Evolutionary conservation across 1,140 invertebrate genomes (phyloP), one percentile per base, ranked within the genome.

Genomic region (Lordiphosa clarofinis): DNA sequence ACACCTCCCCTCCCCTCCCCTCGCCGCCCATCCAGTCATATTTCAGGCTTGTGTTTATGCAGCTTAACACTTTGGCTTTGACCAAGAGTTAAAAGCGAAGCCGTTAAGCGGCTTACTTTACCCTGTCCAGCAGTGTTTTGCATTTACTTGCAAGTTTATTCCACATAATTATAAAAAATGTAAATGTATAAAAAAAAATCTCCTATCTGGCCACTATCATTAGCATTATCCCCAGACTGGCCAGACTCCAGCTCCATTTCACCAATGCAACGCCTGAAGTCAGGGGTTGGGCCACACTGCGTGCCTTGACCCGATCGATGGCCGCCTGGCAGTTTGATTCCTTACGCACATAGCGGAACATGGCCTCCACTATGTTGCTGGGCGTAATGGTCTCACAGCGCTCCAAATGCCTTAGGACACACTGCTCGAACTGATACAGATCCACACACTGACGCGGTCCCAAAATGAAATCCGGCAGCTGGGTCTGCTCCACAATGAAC

Each of bases 331-430:
- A 88, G 12, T 76, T 73, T 38, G 87, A 78, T 60, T 87, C 78
- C 12, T 67, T 56, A 12, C 81, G 67, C 11, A 88, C 78, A n/a
- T 92, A 95, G 44, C 93, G 94, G 78, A 96, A 94, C 56, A 95
- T 90, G 1, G 94, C 92, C 50, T 95, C 94, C 0, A 94, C 91
- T 33, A 96, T 93, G 73, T 96, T 96, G 39, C 93, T 94, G 1
- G 95, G 93, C 1, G 94, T 95, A 4, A 93, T 93, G 69, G 94
- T 92, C 1, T 87, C 70, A 68, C 95, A 96, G 1, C 87, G 90
- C 86, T 94, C 93, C 56, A 96, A 75, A 11, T 91, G 90, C 0
- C 68, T 66, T 1, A 95, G 92, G 0, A 93, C 89, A 72, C 95
- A 96, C 0, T 56, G 53, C 79, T 94, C 92, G 1, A 95, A 69